Evolutionary conservation across 2,113 vertebrate species (phyloP).

Genomic region (Gyps fulvus): DNA sequence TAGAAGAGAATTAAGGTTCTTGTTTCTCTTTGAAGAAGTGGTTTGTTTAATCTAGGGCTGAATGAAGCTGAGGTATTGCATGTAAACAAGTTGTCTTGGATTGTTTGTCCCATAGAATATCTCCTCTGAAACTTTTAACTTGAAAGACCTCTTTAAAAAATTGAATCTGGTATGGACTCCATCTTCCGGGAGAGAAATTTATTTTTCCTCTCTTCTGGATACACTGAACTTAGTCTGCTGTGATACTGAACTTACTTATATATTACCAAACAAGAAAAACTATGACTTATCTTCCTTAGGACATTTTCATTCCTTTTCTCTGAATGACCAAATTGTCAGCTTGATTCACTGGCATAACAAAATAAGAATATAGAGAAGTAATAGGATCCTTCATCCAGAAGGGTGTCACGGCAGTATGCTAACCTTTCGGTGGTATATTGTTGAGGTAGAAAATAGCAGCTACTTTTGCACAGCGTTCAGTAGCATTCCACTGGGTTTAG

Average conservation of each 20-base stretch:
- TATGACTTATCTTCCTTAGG: background rate
- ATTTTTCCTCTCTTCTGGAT: background rate
- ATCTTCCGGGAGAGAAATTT: background rate
- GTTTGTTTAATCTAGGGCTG: background rate
- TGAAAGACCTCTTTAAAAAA: background rate
- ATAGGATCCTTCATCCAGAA: background rate
- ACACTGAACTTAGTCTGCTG: background rate
- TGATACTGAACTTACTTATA: background rate
- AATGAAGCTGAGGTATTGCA: background rate
- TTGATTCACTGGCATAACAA: background rate
- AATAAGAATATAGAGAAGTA: background rate
- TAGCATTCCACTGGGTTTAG: background rate
- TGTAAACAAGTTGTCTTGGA: background rate
- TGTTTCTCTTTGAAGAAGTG: background rate
- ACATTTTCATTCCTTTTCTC: background rate
- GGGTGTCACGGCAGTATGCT: background rate
- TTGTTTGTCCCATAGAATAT: background rate
- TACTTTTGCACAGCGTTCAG: background rate
- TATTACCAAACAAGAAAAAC: background rate
- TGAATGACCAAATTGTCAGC: background rate
- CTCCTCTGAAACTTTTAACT: background rate
- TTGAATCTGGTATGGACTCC: background rate
- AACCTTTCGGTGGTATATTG: background rate
- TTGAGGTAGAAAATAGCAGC: background rate
- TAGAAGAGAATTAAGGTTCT: background rate